Base-by-base conservation (phyloP, 2,113 vertebrate species). In the Poeciliopsis occidentalis region DNA sequence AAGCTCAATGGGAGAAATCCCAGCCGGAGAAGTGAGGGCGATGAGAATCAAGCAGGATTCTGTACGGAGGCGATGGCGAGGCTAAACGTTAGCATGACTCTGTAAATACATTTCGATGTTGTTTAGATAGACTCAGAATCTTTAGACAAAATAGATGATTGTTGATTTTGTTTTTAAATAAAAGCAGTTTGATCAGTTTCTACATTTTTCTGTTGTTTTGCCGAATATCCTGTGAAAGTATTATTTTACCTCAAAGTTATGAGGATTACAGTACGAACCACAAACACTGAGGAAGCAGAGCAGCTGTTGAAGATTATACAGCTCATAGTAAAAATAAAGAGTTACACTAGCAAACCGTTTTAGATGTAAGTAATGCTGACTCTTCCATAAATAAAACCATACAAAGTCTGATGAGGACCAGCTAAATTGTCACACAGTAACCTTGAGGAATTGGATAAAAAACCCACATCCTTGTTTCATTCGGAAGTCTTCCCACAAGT, bases 401-500 rank as follows among this genome's bases (percentile, higher is more conserved):
- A 27, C 30, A 64, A 73, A 26, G 13, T 63, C 67, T 41, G 84
- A 86, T 86, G 70, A 76, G 62, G 64, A 37, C 66, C 76, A 75
- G 86, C 84, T 79, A 86, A 84, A 79, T 67, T 74, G 86, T 82
- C 72, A 54, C 78, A 69, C 71, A 76, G 69, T 5, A 31, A 83
- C 84, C 65, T 80, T 73, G 64, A 76, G 73, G 68, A 69, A 69
- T 64, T 64, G 30, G 37, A 70, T 68, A 17, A 75, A 75, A 78
- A 51, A 37, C 60, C 85, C 89, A 89, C 84, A 88, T 87, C 84
- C 84, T 73, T 32, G 63, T 80, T 86, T 61, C 68, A 68, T 68
- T 78, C 81, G 75, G 75, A 84, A 83, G 75, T 88, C 72, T 85
- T 66, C 80, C 88, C 85, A 86, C 76, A 80, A 81, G 74, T 62